These are phyloP conservation scores for Brachyopa scutellaris DNA, from an alignment of 2,888 invertebrate genomes.

Conservation along the genomic window DNA sequence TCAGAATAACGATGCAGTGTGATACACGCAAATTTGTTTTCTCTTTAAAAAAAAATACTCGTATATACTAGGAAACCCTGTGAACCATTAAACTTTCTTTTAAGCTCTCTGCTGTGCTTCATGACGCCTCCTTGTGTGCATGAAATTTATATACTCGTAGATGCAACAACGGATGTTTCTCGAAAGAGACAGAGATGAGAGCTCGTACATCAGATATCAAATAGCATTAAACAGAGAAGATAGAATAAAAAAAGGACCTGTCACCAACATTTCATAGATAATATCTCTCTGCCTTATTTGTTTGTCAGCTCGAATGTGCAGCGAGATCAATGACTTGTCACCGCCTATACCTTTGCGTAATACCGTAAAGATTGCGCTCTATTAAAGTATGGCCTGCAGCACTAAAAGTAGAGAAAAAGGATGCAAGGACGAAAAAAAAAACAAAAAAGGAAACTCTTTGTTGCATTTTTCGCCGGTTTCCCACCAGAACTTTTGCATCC, in stretches of 20 bases:
- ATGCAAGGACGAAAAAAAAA: slow-evolving; percentile 21
- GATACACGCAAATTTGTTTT: too few relatives aligned
- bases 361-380: slow-evolving; percentile 25
- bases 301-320: slow-evolving; percentile 28
- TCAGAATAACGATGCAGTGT: too few relatives aligned
- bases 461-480: slow-evolving; percentile 18
- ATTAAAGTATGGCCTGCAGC: slow-evolving; percentile 48
- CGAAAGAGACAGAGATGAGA: neutral
- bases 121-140: slow-evolving; percentile 26
- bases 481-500: slow-evolving; percentile 10
- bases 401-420: neutral
- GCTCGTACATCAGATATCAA: slow-evolving; percentile 20
- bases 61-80: too few relatives aligned
- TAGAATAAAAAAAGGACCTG: slow-evolving; percentile 1
- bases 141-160: slow-evolving; percentile 17
- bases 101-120: too few relatives aligned
- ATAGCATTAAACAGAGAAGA: neutral
- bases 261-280: slow-evolving; percentile 24
- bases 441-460: slow-evolving; percentile 54
- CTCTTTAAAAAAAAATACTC: too few relatives aligned
- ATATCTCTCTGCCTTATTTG: slow-evolving; percentile 18
- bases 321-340: slow-evolving; percentile 47
- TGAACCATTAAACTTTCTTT: too few relatives aligned
- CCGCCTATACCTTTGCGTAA: slow-evolving; percentile 29
- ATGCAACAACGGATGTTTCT: slow-evolving; percentile 44